Conservation (phyloP, 2,888 invertebrate species). For the Mylabris sibirica region DNA sequence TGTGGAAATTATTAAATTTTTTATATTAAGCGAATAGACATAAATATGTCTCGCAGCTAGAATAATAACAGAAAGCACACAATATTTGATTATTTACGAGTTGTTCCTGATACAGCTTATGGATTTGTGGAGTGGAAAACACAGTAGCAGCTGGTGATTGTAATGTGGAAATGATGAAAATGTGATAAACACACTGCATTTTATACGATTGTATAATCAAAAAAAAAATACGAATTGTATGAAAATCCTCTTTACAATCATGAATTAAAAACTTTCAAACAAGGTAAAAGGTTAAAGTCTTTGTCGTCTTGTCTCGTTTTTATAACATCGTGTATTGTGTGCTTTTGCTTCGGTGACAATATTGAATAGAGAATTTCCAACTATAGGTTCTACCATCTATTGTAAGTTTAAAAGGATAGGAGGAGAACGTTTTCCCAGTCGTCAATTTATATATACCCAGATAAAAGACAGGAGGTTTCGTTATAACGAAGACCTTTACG, state of each 20-base stretch:
- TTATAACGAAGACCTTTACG: slow-evolving; percentile 40
- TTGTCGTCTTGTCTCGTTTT: slow-evolving; percentile 38
- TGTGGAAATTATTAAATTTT: neutral
- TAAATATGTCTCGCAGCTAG: neutral
- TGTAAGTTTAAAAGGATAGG: slow-evolving; percentile 52
- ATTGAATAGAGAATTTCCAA: slow-evolving; percentile 48
- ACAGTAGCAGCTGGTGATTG: slow-evolving; percentile 2
- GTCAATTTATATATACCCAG: slow-evolving; percentile 28
- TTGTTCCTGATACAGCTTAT: neutral
- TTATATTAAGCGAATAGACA: neutral
- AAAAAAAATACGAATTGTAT: neutral
- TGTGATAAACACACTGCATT: neutral
- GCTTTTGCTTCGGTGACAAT: slow-evolving; percentile 44
- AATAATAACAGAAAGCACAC: neutral
- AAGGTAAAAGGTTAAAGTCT: slow-evolving; percentile 19
- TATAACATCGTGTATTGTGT: slow-evolving; percentile 29
- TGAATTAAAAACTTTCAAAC: slow-evolving; percentile 24
- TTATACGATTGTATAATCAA: neutral
- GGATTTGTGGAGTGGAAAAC: slow-evolving; percentile 10
- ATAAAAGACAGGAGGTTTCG: slow-evolving; percentile 37
- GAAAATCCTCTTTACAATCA: neutral
- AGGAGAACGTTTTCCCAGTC: slow-evolving; percentile 41
- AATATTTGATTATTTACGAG: slow-evolving; percentile 5
- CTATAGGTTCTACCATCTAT: slow-evolving; percentile 49
- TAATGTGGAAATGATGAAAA: neutral